Conservation (phyloP, 2,888 invertebrate species). For the Agrochola circellaris region DNA sequence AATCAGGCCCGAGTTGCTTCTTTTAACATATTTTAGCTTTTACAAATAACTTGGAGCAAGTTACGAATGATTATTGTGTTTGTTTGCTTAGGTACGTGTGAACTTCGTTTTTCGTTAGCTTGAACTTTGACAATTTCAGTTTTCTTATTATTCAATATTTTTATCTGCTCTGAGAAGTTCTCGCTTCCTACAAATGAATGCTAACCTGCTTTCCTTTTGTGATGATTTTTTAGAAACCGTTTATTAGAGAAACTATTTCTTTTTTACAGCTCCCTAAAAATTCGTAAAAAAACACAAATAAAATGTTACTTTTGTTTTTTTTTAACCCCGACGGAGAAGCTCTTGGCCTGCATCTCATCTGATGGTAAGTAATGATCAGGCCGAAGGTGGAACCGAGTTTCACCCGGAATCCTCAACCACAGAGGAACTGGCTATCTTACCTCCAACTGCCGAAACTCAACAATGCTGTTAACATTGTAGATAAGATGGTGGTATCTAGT, state of each 20-base stretch:
- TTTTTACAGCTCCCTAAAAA: too few relatives aligned
- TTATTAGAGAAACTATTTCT: background rate
- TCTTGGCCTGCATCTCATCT: too few relatives aligned
- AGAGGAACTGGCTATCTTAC: too few relatives aligned
- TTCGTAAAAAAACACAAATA: background rate
- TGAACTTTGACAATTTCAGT: constrained; percentile 15
- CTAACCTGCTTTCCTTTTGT: background rate
- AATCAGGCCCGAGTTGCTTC: constrained; percentile 55
- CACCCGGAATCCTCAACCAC: too few relatives aligned
- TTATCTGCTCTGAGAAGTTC: background rate
- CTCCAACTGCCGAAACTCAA: too few relatives aligned
- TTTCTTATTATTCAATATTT: constrained; percentile 16
- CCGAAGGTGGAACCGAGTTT: too few relatives aligned
- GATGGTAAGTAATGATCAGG: too few relatives aligned
- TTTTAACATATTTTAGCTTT: constrained; percentile 60
- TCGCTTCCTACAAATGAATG: background rate
- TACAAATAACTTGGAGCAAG: constrained; percentile 49
- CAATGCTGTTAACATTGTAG: too few relatives aligned
- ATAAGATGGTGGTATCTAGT: too few relatives aligned
- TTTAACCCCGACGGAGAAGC: too few relatives aligned
- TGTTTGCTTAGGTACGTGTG: constrained; percentile 41
- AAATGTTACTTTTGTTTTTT: too few relatives aligned
- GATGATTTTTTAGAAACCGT: background rate
- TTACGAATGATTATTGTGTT: constrained; percentile 44
- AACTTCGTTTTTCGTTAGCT: constrained; percentile 24